phyloP scores from a whole-genome alignment of 2,797 vertebrate species.

The Sebastes ruberrimus region DNA sequence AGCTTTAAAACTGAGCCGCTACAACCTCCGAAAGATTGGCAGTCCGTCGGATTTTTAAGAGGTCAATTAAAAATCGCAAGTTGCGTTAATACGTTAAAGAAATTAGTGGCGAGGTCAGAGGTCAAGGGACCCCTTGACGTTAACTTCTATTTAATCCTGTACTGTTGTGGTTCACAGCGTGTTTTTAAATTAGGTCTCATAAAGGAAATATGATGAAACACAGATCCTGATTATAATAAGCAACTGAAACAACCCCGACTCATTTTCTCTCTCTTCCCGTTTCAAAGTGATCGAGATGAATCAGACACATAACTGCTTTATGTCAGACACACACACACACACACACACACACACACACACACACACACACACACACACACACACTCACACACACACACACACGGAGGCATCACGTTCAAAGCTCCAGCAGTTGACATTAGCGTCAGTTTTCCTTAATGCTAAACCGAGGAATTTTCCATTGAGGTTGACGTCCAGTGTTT shows the following conservation, averaged over 20 bases:
- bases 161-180: neutral
- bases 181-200: constrained; percentile 19
- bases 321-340: constrained; percentile 36
- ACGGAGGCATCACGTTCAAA: constrained; percentile 22
- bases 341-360: constrained; percentile 12
- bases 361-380: constrained; percentile 22
- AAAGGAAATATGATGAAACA: constrained; percentile 50
- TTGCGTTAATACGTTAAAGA: no score
- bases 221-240: constrained; percentile 43
- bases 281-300: constrained; percentile 45
- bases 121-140: no score
- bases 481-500: constrained; percentile 38
- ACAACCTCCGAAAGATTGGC: no score
- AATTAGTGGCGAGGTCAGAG: no score
- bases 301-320: constrained; percentile 58
- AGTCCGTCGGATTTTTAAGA: no score
- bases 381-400: constrained; percentile 18
- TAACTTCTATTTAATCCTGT: neutral
- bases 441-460: constrained; percentile 70
- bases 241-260: constrained; percentile 23
- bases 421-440: constrained; percentile 71
- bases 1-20: no score
- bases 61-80: no score
- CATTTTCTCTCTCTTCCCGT: constrained; percentile 47
- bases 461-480: constrained; percentile 77